Conservation (phyloP, 2,888 invertebrate genomes). For the Drosophila phalerata region DNA sequence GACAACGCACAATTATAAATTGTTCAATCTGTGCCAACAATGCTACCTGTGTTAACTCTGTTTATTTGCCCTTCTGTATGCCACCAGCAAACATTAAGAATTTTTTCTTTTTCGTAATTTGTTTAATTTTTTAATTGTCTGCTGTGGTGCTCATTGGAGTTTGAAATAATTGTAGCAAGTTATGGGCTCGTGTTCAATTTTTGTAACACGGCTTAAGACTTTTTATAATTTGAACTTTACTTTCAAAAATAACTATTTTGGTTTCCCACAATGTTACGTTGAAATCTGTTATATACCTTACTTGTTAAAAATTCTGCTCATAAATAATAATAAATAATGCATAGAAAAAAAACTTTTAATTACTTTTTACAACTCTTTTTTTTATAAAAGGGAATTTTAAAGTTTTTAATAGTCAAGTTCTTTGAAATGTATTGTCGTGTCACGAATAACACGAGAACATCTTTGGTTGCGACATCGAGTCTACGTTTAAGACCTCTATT, state of each 20-base stretch:
- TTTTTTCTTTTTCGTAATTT: conserved; percentile 33
- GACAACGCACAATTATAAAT: conserved; percentile 79
- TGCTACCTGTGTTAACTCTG: conserved; percentile 62
- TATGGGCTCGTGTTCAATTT: conserved; percentile 4
- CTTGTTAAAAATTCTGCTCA: too few relatives aligned
- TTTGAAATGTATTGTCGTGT: not conserved
- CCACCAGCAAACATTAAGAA: conserved; percentile 55
- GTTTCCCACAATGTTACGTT: too few relatives aligned
- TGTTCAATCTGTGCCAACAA: conserved; percentile 64
- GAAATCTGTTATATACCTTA: too few relatives aligned
- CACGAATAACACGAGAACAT: conserved; percentile 4
- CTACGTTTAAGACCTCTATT: conserved; percentile 31
- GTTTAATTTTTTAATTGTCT: conserved; percentile 49
- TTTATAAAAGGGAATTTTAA: too few relatives aligned
- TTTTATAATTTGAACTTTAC: too few relatives aligned
- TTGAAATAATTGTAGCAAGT: conserved; percentile 7
- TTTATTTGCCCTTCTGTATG: conserved; percentile 73
- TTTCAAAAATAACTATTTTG: too few relatives aligned
- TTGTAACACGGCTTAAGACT: too few relatives aligned
- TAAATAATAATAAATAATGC: too few relatives aligned
- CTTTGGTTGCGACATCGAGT: conserved; percentile 9
- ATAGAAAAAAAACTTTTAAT: too few relatives aligned
- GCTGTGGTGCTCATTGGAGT: conserved; percentile 1
- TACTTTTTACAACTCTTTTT: too few relatives aligned
- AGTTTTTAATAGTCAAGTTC: not conserved